Percentiles rank a stretch among this genome's conserved stretches.
Evolutionary conservation across 2,113 vertebrate genomes (phyloP).

Genomic region (Cervus canadensis): DNA sequence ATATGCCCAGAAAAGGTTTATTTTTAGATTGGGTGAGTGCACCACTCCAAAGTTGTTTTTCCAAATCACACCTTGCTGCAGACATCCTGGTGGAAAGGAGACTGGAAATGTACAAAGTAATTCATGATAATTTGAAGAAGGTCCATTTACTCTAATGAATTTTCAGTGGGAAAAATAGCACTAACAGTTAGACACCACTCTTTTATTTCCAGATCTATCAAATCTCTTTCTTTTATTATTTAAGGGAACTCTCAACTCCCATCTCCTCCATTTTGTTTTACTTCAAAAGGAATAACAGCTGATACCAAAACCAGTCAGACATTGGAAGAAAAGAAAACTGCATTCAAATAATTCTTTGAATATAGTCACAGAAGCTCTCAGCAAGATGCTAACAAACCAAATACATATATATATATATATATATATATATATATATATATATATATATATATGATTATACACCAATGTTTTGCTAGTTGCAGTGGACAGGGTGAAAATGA

Average conservation of each 20-base stretch:
- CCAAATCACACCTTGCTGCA: not conserved
- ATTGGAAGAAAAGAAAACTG: not conserved
- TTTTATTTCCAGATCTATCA: not conserved
- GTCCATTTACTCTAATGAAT: not conserved
- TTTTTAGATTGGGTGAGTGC: not conserved
- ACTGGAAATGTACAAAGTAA: not conserved
- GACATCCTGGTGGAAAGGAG: not conserved
- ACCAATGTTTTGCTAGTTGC: not conserved
- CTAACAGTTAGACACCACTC: not conserved
- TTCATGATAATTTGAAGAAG: not conserved
- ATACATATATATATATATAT: not conserved
- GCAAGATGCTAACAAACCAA: not conserved
- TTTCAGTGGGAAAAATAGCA: not conserved
- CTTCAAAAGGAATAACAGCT: not conserved
- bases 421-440: not conserved
- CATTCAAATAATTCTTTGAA: not conserved
- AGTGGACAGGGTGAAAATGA: not conserved
- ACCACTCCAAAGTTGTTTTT: not conserved
- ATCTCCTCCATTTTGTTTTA: not conserved
- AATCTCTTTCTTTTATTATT: not conserved
- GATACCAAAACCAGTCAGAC: not conserved
- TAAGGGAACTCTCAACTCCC: not conserved
- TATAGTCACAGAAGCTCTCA: not conserved
- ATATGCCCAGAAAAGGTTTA: not conserved
- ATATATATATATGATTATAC: not conserved